Evolutionary conservation across 2,888 invertebrate genomes (phyloP), one percentile per base, ranked within the genome.

Genomic region (Mythimna impura): DNA sequence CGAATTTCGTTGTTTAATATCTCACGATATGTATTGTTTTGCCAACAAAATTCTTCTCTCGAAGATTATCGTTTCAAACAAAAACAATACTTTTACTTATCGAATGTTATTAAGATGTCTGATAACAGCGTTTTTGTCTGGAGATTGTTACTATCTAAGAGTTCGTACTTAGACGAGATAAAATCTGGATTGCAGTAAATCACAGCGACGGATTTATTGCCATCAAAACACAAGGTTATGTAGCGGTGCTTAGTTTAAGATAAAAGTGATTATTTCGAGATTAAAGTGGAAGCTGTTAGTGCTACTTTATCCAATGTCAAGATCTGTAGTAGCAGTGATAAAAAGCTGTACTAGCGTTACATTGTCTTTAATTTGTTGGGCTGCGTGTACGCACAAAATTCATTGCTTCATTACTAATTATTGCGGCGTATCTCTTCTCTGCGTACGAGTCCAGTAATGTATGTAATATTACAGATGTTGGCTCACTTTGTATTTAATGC

Each of bases 41-140:
- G 78, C 66, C 69, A 82, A 84, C 78, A 76, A 68, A 58, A 68
- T 47, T 78, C 58, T 66, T 60, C 66, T 71, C 34, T 60, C 50
- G n/a, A 55, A 78, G 78, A 81, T 81, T 81, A 68, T 54, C 76
- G 34, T 57, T 68, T 66, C 69, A 83, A 83, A 85, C 82, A 83
- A 79, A 58, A 80, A 86, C 78, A 86, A 78, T 76, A 67, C 52
- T 71, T 73, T 61, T 43, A 76, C 43, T 74, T 81, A 84, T 83
- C 72, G 71, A 78, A 72, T 81, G 70, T 78, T 78, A 78, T 81
- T 80, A 73, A 80, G 74, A 77, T 73, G 74, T 67, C 71, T 69
- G 81, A 83, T 83, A 81, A 73, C 61, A 65, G 47, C 20, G 20
- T 64, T 71, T 77, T 65, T 50, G 76, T 82, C 76, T 81, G 40